phyloP scores from a whole-genome alignment of 2,888 invertebrate genomes.

The Gortyna flavago region DNA sequence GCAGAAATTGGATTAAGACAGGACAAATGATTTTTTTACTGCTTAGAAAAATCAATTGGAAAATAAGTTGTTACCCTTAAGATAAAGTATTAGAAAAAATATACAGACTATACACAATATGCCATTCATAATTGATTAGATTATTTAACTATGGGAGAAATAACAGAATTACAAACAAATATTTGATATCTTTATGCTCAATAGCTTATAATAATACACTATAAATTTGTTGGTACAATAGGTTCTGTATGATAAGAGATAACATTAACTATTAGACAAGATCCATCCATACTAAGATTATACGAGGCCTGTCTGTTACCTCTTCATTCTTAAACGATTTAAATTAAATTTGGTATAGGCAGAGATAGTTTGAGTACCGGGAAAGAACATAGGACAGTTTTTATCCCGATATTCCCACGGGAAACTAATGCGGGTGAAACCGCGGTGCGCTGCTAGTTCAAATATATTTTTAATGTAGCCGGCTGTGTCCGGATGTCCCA shows the following conservation, averaged over 20 bases:
- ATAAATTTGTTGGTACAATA: conserved; percentile 1
- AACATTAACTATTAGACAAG: background rate
- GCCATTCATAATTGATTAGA: conserved; percentile 12
- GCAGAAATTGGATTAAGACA: background rate
- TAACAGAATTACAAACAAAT: conserved; percentile 19
- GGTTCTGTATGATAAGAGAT: background rate
- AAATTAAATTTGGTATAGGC: too few relatives aligned
- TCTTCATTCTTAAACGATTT: too few relatives aligned
- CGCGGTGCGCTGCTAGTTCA: too few relatives aligned
- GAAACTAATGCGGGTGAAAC: too few relatives aligned
- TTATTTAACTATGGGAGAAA: conserved; percentile 7
- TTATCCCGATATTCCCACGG: too few relatives aligned
- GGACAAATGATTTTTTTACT: background rate
- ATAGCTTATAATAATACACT: conserved; percentile 8
- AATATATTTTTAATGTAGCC: background rate
- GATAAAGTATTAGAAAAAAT: background rate
- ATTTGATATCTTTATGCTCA: conserved; percentile 11
- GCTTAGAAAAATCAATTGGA: background rate
- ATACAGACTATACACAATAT: background rate
- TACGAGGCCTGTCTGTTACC: too few relatives aligned
- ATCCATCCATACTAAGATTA: too few relatives aligned
- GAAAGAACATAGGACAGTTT: too few relatives aligned
- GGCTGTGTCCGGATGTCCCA: background rate
- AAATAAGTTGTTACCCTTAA: background rate
- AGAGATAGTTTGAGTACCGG: too few relatives aligned